Evolutionary conservation across 2,113 vertebrate genomes (phyloP).

Genomic region (Dendropsophus ebraccatus): DNA sequence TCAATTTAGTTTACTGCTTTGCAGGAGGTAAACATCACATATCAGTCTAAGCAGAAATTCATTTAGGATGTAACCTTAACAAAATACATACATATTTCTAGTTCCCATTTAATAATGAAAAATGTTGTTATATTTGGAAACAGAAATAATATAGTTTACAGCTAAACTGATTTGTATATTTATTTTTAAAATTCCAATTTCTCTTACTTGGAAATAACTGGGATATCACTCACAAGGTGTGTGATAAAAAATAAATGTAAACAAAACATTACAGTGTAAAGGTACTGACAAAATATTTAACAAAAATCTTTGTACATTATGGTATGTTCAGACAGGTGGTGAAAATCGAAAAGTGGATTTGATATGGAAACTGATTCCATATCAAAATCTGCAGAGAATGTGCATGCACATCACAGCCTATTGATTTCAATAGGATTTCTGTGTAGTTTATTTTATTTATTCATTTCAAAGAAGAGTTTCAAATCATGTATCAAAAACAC

Average conservation of each 20-base stretch:
- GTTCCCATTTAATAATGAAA: background rate
- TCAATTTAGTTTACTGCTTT: slow-evolving; percentile 54
- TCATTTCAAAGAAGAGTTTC: too few relatives aligned
- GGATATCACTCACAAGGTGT: background rate
- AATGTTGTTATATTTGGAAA: slow-evolving; percentile 18
- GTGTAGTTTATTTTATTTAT: too few relatives aligned
- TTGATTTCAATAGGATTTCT: too few relatives aligned
- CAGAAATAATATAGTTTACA: background rate
- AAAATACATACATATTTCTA: background rate
- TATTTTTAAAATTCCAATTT: background rate
- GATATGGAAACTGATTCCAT: too few relatives aligned
- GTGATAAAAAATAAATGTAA: background rate
- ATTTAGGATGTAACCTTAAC: slow-evolving; percentile 12
- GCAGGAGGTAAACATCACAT: slow-evolving; percentile 45
- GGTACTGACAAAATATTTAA: background rate
- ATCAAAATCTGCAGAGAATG: too few relatives aligned
- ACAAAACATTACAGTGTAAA: background rate
- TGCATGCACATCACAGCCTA: too few relatives aligned
- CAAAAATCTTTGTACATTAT: too few relatives aligned
- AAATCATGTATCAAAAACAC: too few relatives aligned
- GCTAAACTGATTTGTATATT: background rate
- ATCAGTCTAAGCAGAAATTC: slow-evolving; percentile 30
- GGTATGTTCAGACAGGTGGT: too few relatives aligned
- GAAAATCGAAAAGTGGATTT: too few relatives aligned
- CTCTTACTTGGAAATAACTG: background rate